A percentile compares a stretch with the other conserved stretches of the same genome.
Conservation (phyloP, 2,797 vertebrate genomes). For the Dipus sagitta region DNA sequence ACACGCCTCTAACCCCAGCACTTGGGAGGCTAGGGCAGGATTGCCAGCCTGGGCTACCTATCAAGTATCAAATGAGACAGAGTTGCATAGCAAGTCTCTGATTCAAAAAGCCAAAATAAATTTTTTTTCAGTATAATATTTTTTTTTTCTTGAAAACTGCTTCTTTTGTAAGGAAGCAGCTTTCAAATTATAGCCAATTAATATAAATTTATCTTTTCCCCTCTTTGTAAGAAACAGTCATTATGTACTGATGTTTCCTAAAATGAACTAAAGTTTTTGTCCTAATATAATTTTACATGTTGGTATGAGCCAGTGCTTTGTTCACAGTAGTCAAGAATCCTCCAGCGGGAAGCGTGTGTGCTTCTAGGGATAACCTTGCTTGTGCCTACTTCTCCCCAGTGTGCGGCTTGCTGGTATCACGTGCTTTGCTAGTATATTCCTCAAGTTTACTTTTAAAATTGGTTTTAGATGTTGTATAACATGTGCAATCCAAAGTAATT, state of each 20-base stretch:
- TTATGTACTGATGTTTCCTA: conserved; percentile 52
- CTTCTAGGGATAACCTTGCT: conserved; percentile 78
- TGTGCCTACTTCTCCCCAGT: conserved; percentile 74
- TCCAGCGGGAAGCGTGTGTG: conserved; percentile 62
- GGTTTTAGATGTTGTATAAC: conserved; percentile 66
- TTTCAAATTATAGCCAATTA: conserved; percentile 66
- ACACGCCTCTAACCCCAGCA: not conserved
- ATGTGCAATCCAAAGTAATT: conserved; percentile 74
- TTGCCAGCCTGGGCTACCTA: not conserved
- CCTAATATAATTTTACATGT: conserved; percentile 72
- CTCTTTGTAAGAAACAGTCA: conserved; percentile 70
- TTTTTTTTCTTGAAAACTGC: conserved; percentile 82
- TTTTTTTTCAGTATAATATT: conserved; percentile 79
- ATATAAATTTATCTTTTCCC: conserved; percentile 60
- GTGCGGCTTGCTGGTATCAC: conserved; percentile 71
- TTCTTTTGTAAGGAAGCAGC: conserved; percentile 72
- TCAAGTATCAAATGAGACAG: not conserved
- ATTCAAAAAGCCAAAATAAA: not conserved
- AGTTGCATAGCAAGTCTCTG: not conserved
- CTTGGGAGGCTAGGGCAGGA: not conserved
- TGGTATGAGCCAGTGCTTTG: conserved; percentile 65
- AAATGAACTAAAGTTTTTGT: conserved; percentile 27
- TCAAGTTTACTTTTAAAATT: conserved; percentile 71
- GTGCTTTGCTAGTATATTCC: conserved; percentile 75
- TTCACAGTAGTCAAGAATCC: conserved; percentile 53